A percentile compares a stretch with the other conserved stretches of the same genome.
These are phyloP conservation scores for Drosophila willistoni DNA, from an alignment of 1,140 invertebrate genomes.

Conservation along the genomic window DNA sequence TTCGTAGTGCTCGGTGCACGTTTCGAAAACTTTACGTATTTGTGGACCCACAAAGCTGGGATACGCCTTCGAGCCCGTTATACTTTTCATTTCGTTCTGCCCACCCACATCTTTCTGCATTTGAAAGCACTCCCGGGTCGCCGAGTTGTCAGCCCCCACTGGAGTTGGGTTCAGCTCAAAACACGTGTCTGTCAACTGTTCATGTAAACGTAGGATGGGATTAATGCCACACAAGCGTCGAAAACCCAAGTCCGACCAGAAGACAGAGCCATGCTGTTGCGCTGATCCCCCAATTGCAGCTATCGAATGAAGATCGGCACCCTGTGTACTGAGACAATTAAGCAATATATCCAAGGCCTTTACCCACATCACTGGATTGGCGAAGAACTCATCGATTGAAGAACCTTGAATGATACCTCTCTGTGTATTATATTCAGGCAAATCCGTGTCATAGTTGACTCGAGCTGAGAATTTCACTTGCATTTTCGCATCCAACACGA, in stretches of 20 bases:
- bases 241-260: constrained; percentile 92
- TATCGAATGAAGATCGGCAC: constrained; percentile 92
- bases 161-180: constrained; percentile 93
- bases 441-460: constrained; percentile 49
- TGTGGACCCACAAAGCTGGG: constrained; percentile 96
- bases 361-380: constrained; percentile 96
- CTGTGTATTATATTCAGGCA: constrained; percentile 49
- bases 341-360: constrained; percentile 96
- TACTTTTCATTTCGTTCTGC: constrained; percentile 89
- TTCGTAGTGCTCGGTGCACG: constrained; percentile 88
- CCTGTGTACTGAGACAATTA: constrained; percentile 90
- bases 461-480: constrained; percentile 10
- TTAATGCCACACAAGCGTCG: constrained; percentile 87
- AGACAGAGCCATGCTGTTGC: constrained; percentile 98
- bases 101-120: constrained; percentile 92
- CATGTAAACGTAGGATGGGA: constrained; percentile 90
- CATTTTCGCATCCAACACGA: constrained; percentile 46
- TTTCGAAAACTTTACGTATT: constrained; percentile 93
- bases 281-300: constrained; percentile 93
- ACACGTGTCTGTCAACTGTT: constrained; percentile 88
- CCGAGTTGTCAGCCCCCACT: constrained; percentile 97
- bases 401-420: neutral
- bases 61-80: constrained; percentile 95
- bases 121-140: constrained; percentile 88
- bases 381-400: constrained; percentile 75